A percentile compares a stretch with the other conserved stretches of the same genome.
Evolutionary conservation across 2,797 vertebrate genomes (phyloP).

Genomic region (Dromococcyx pavoninus): DNA sequence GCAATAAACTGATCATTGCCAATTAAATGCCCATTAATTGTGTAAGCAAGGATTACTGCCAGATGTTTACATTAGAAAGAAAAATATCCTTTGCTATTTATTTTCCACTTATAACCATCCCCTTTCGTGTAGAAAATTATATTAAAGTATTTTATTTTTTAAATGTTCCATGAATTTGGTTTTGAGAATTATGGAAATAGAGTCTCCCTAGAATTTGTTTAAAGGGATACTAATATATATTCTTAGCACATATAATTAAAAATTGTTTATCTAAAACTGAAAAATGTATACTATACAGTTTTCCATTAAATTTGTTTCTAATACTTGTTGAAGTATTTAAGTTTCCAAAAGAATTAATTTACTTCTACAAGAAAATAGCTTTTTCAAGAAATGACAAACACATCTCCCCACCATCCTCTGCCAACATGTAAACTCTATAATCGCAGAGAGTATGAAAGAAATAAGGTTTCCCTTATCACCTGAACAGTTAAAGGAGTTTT

Average conservation of each 20-base stretch:
- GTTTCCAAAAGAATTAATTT: neutral
- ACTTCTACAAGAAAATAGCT: neutral
- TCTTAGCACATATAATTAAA: conserved; percentile 2
- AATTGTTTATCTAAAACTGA: conserved; percentile 14
- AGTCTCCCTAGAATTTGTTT: neutral
- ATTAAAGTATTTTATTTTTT: conserved; percentile 38
- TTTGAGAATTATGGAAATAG: conserved; percentile 54
- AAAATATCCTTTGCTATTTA: conserved; percentile 88
- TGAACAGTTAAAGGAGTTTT: neutral
- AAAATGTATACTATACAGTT: neutral
- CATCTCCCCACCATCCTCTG: neutral
- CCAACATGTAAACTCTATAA: neutral
- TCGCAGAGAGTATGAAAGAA: neutral
- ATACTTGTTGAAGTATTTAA: neutral
- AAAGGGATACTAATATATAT: neutral
- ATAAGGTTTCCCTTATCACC: neutral
- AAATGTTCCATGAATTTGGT: conserved; percentile 43
- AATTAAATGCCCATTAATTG: conserved; percentile 99
- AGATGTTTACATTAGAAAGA: conserved; percentile 95
- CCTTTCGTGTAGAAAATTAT: conserved; percentile 67
- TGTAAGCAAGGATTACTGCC: conserved; percentile 92
- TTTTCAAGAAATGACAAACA: neutral
- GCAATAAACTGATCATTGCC: conserved; percentile 97
- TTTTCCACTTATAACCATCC: conserved; percentile 78
- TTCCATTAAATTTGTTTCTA: neutral